A percentile compares a stretch with the other conserved stretches of the same genome.
These are phyloP conservation scores for Ichneumoninae sp. DNA, from an alignment of 2,888 invertebrate species.

Conservation along the genomic window DNA sequence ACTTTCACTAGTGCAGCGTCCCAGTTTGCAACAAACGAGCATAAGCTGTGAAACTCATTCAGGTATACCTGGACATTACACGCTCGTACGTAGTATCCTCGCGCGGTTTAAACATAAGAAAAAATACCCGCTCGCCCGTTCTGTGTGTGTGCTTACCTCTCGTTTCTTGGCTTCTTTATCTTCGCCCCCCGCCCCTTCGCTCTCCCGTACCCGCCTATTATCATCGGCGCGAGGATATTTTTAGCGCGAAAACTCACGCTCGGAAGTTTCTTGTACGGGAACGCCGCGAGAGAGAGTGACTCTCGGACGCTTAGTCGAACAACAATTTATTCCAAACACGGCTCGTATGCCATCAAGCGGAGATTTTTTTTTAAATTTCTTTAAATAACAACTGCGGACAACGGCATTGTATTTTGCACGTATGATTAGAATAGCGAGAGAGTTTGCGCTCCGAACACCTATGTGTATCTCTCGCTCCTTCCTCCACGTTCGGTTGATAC, in stretches of 20 bases:
- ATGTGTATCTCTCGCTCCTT: slow-evolving; percentile 24
- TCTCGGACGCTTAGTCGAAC: slow-evolving; percentile 14
- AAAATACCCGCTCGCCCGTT: background rate
- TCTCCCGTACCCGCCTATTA: slow-evolving; percentile 29
- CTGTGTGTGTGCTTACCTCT: slow-evolving; percentile 13
- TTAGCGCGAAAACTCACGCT: slow-evolving; percentile 1
- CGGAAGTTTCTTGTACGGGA: background rate
- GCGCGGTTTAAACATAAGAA: slow-evolving; percentile 21
- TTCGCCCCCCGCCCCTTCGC: background rate
- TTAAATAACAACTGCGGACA: slow-evolving; percentile 39
- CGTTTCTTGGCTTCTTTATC: slow-evolving; percentile 4
- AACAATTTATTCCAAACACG: slow-evolving; percentile 41
- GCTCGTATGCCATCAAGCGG: background rate
- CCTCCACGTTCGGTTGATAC: background rate
- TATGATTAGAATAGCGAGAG: slow-evolving; percentile 33
- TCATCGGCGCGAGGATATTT: slow-evolving; percentile 20
- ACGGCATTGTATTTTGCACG: slow-evolving; percentile 26
- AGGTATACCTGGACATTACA: slow-evolving; percentile 43
- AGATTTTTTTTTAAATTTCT: background rate
- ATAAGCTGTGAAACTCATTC: slow-evolving; percentile 50
- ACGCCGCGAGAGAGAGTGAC: background rate
- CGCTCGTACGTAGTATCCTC: slow-evolving; percentile 51
- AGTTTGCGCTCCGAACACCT: slow-evolving; percentile 16
- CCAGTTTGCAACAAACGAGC: slow-evolving; percentile 47
- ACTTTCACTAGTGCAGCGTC: slow-evolving; percentile 61